Conservation (phyloP, 2,113 vertebrate species). For the Stegastes partitus region DNA sequence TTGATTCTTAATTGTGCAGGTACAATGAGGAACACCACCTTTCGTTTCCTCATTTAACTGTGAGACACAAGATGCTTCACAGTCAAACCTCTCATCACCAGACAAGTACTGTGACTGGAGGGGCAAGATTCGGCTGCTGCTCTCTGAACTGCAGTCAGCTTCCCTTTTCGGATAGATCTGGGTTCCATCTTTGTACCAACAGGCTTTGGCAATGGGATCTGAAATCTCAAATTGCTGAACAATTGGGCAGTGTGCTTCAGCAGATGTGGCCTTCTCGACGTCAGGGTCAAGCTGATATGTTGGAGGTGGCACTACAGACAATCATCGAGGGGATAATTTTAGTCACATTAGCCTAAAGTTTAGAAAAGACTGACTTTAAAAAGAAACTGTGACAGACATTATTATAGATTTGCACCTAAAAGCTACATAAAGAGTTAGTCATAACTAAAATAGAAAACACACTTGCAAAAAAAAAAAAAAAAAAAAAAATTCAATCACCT, state of each 20-base stretch:
- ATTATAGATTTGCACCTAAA: constrained; percentile 34
- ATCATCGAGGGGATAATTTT: constrained; percentile 69
- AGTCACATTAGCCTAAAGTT: constrained; percentile 40
- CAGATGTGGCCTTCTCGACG: constrained; percentile 70
- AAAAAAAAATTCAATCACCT: constrained; percentile 82
- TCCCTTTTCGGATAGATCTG: constrained; percentile 74
- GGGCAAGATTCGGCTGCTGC: constrained; percentile 55
- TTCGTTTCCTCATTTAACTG: constrained; percentile 75
- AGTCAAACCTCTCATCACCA: constrained; percentile 69
- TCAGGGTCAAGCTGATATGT: constrained; percentile 69
- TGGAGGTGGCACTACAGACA: constrained; percentile 78
- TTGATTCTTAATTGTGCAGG: constrained; percentile 67
- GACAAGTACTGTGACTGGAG: constrained; percentile 61
- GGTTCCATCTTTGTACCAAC: constrained; percentile 83
- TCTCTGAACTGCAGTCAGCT: constrained; percentile 59
- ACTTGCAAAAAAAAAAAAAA: constrained; percentile 40
- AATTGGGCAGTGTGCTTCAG: constrained; percentile 69
- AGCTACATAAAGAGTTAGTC: constrained; percentile 66
- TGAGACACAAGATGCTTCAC: constrained; percentile 66
- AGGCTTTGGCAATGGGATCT: constrained; percentile 81
- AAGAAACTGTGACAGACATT: constrained; percentile 39
- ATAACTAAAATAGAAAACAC: constrained; percentile 49
- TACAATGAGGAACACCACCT: constrained; percentile 82
- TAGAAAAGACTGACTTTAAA: constrained; percentile 40
- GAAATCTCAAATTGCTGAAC: constrained; percentile 84